Conservation (phyloP, 2,113 vertebrate species). For the Pterophyllum scalare region DNA sequence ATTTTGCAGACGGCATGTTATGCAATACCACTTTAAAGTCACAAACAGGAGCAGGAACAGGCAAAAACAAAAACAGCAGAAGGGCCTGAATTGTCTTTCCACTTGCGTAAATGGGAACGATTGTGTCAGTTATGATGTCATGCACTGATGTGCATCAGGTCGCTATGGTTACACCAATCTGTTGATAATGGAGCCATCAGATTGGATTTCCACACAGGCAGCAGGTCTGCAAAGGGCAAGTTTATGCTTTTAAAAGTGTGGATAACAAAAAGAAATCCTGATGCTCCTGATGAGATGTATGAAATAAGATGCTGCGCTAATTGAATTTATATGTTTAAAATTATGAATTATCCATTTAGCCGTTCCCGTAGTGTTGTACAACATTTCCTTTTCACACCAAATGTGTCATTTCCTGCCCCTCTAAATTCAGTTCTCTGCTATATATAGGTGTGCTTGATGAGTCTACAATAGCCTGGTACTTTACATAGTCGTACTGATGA, state of each 20-base stretch:
- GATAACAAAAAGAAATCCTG: background rate
- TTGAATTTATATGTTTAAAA: background rate
- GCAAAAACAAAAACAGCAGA: slow-evolving; percentile 43
- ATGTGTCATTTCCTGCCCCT: slow-evolving; percentile 45
- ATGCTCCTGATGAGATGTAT: background rate
- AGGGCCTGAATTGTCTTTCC: slow-evolving; percentile 51
- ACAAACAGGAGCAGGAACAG: slow-evolving; percentile 15
- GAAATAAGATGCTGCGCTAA: background rate
- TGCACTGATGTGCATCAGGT: slow-evolving; percentile 73
- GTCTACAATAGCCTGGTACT: slow-evolving; percentile 57
- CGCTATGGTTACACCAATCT: slow-evolving; percentile 73
- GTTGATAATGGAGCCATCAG: slow-evolving; percentile 43
- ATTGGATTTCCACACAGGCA: slow-evolving; percentile 57
- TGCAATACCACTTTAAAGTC: slow-evolving; percentile 39
- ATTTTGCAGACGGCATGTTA: slow-evolving; percentile 21
- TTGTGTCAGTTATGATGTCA: slow-evolving; percentile 77
- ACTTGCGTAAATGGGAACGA: slow-evolving; percentile 68
- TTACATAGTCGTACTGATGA: slow-evolving; percentile 65
- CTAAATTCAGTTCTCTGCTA: slow-evolving; percentile 35
- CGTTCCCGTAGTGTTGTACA: background rate
- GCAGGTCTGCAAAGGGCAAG: slow-evolving; percentile 35
- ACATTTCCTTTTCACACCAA: slow-evolving; percentile 24
- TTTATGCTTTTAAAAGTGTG: background rate
- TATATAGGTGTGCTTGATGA: slow-evolving; percentile 50
- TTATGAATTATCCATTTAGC: background rate